Conservation (phyloP, 2,797 vertebrate genomes). For the Pseudocheirus occidentalis region DNA sequence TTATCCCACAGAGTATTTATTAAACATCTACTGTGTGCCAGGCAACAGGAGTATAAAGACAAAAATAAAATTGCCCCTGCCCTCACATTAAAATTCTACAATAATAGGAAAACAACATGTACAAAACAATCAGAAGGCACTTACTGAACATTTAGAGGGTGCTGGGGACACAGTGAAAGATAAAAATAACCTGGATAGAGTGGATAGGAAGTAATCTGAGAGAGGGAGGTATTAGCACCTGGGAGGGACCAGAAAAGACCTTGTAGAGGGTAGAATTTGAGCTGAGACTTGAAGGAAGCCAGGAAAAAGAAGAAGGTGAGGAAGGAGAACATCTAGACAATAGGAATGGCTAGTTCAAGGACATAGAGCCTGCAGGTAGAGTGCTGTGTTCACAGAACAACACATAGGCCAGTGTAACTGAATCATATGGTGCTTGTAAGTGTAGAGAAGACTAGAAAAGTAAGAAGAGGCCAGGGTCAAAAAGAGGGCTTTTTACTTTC, state of each 20-base stretch:
- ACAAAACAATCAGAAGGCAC: background rate
- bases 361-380: background rate
- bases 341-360: background rate
- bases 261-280: background rate
- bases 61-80: background rate
- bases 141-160: background rate
- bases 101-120: background rate
- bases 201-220: background rate
- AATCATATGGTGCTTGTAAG: background rate
- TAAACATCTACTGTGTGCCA: background rate
- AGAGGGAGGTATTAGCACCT: background rate
- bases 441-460: background rate
- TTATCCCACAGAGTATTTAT: background rate
- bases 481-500: background rate
- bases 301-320: background rate
- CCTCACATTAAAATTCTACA: background rate
- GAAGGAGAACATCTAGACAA: background rate
- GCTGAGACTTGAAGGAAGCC: background rate
- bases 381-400: background rate
- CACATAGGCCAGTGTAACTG: background rate
- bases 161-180: background rate
- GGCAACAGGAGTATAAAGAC: background rate
- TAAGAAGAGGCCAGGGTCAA: background rate
- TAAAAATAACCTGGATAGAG: background rate
- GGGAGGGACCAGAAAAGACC: background rate